These are phyloP conservation scores for Papilio polytes DNA, from an alignment of 1,140 invertebrate genomes.

Conservation along the genomic window DNA sequence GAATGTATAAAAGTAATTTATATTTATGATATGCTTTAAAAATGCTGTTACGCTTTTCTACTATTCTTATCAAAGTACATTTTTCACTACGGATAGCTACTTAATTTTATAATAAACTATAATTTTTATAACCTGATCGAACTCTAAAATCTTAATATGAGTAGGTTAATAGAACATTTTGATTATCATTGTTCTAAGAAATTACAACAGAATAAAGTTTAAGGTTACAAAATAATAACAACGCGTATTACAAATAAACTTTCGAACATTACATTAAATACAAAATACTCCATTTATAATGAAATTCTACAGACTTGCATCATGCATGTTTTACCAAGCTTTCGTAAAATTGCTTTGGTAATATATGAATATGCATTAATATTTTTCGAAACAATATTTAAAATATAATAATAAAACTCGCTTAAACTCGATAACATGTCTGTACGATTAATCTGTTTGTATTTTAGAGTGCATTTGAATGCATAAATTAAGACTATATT, in stretches of 20 bases:
- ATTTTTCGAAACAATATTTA: neutral
- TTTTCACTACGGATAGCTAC: too few relatives aligned
- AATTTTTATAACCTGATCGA: too few relatives aligned
- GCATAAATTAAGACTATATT: neutral
- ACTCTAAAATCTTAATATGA: too few relatives aligned
- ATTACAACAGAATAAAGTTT: too few relatives aligned
- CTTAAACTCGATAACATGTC: neutral
- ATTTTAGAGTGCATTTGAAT: neutral
- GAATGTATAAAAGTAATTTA: neutral
- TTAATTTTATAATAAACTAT: too few relatives aligned
- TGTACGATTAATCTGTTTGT: neutral
- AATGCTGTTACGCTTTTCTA: too few relatives aligned
- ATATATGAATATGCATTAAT: constrained; percentile 8
- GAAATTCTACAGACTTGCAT: neutral
- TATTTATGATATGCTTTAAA: too few relatives aligned
- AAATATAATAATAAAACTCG: neutral
- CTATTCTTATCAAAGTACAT: too few relatives aligned
- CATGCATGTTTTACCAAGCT: neutral
- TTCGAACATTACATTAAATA: neutral
- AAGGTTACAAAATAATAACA: neutral
- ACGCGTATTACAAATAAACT: neutral
- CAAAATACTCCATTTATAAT: neutral
- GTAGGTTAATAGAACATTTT: too few relatives aligned
- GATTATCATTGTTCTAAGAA: too few relatives aligned
- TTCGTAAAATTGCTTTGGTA: neutral